These are phyloP conservation scores for Gobionotothen gibberifrons DNA, from an alignment of 2,797 vertebrate genomes.

Conservation along the genomic window DNA sequence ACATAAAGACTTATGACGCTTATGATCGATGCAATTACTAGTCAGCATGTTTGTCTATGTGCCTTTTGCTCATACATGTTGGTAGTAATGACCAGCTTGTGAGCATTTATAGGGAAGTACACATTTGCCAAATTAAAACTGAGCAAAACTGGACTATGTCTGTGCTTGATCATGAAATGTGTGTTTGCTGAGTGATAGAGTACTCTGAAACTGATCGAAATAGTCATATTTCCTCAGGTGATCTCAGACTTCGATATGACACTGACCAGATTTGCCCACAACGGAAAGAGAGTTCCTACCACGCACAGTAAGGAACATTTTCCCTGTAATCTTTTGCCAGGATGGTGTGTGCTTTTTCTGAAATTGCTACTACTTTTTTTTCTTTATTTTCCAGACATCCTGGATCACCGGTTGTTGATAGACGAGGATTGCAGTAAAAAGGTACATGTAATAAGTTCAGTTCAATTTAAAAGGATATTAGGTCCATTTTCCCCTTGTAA, in stretches of 20 bases:
- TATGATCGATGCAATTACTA: background rate
- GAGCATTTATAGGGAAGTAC: background rate
- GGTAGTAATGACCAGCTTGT: background rate
- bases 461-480: background rate
- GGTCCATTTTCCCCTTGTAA: background rate
- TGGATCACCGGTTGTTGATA: constrained; percentile 87
- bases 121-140: background rate
- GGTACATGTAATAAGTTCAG: constrained; percentile 38
- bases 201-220: background rate
- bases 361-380: background rate
- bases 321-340: background rate
- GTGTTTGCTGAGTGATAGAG: background rate
- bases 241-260: constrained; percentile 98
- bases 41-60: background rate
- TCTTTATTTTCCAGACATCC: constrained; percentile 84
- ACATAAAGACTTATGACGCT: background rate
- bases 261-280: constrained; percentile 88
- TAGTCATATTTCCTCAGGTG: constrained; percentile 78
- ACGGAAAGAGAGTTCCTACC: constrained; percentile 88
- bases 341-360: background rate
- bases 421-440: constrained; percentile 85
- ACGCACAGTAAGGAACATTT: constrained; percentile 88
- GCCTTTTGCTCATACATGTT: background rate
- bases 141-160: no score
- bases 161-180: accelerated